These are phyloP conservation scores for Dendrocincla tyrannina DNA, from an alignment of 2,797 vertebrate genomes.

Conservation along the genomic window DNA sequence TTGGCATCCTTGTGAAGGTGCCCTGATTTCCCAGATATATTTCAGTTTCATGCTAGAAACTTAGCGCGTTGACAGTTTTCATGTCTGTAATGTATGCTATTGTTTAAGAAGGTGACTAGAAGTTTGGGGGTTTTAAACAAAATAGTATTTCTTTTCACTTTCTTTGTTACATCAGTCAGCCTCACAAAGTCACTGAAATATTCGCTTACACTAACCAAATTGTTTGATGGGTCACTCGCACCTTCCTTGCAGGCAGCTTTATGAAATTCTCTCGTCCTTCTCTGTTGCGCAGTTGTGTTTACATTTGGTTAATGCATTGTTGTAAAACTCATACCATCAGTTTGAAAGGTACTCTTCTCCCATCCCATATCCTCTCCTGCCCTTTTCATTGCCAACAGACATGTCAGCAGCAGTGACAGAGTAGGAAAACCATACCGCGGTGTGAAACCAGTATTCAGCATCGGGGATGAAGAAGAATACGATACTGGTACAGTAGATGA, in stretches of 20 bases:
- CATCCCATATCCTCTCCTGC: neutral
- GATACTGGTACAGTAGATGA: slow-evolving; percentile 86
- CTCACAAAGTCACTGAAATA: neutral
- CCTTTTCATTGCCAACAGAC: slow-evolving; percentile 76
- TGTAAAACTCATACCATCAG: neutral
- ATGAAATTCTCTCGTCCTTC: slow-evolving; percentile 4
- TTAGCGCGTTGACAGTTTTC: neutral
- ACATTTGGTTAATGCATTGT: neutral
- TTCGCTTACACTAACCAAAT: slow-evolving; percentile 48
- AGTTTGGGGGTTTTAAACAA: neutral
- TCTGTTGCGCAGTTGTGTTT: slow-evolving; percentile 2
- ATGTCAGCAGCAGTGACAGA: slow-evolving; percentile 96
- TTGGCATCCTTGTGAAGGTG: neutral
- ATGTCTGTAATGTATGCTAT: neutral
- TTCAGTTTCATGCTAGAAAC: neutral
- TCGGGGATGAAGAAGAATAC: slow-evolving; percentile 96
- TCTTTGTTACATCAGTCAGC: neutral
- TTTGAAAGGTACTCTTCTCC: neutral
- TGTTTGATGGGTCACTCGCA: slow-evolving; percentile 20
- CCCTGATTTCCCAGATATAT: neutral
- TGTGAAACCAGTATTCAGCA: slow-evolving; percentile 98
- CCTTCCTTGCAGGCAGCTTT: slow-evolving; percentile 41
- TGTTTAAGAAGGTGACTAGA: neutral
- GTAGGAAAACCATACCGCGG: slow-evolving; percentile 96
- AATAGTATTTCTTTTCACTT: neutral